phyloP scores from a whole-genome alignment of 2,888 invertebrate genomes.

The Julus scanicus region DNA sequence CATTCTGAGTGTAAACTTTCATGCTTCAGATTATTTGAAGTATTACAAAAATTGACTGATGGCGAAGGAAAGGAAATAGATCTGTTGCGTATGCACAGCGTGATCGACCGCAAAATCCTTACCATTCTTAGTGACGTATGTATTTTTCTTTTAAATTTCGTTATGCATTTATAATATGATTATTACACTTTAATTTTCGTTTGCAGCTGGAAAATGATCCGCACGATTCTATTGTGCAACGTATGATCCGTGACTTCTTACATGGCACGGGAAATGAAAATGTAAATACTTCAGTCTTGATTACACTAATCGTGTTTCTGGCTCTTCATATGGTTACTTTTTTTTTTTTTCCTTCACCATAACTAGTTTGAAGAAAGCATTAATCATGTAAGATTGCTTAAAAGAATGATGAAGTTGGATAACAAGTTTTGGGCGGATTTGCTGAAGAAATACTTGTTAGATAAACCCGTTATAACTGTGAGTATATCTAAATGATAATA shows the following conservation, averaged over 20 bases:
- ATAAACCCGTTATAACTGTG: constrained; percentile 73
- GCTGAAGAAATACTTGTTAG: constrained; percentile 75
- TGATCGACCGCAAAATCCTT: constrained; percentile 48
- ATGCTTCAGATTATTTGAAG: not conserved
- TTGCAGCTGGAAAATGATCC: constrained; percentile 77
- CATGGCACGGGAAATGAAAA: constrained; percentile 80
- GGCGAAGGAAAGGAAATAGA: constrained; percentile 46
- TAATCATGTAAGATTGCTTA: constrained; percentile 75
- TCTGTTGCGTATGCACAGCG: constrained; percentile 13
- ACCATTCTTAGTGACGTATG: constrained; percentile 31
- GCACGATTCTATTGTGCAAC: constrained; percentile 79
- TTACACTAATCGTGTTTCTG: not conserved
- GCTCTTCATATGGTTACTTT: not conserved
- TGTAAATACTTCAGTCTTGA: constrained; percentile 71
- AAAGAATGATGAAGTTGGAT: constrained; percentile 73
- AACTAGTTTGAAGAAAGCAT: constrained; percentile 72
- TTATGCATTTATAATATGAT: not conserved
- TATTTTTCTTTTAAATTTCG: no score
- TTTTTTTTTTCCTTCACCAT: not conserved
- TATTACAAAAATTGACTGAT: not conserved
- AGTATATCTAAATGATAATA: not conserved
- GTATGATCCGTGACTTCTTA: constrained; percentile 83
- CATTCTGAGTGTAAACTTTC: not conserved
- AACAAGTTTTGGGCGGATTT: constrained; percentile 79
- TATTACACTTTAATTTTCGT: constrained; percentile 57